Evolutionary conservation across 2,888 invertebrate species (phyloP), one percentile per base, ranked within the genome.

Genomic region (Ganaspis brasiliensis): DNA sequence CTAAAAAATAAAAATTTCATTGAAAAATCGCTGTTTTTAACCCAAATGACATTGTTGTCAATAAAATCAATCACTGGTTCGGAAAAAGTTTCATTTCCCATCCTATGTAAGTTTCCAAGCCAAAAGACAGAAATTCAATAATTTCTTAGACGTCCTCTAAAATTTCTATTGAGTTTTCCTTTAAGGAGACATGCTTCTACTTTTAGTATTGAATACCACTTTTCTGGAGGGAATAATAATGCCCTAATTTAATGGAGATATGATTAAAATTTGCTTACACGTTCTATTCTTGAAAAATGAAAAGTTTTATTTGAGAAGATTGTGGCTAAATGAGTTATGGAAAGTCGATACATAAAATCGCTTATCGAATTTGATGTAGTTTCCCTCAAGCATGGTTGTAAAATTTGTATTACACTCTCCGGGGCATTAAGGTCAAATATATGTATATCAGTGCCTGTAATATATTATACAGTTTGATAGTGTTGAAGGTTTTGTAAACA

Each of bases 31-130:
- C 31, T 31, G 3, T 40, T 40, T 12, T 40, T 40, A 40, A 40
- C 40, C 59, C 9, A 24, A 31, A 31, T 16, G 6, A 59, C 9
- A 31, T 16, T 35, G 12, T 35, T 16, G 19, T 12, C 19, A 61
- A 61, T 35, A 37, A 61, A 61, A 12, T 37, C 31, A 14, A 72
- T 75, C 77, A 72, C 63, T 59, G 37, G 21, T 45, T 59, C 26
- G 21, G 52, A 63, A 72, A 72, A 72, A 76, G 67, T 72, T 76
- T 76, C 55, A 70, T 57, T 57, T 63, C 45, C 61, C 61, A 77
- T 55, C 52, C 55, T 35, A 61, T 71, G 37, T 37, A 10, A 37
- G 35, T 24, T 49, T 71, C 0, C 21, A 31, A 71, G 37, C 70
- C 26, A 45, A 12, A 40, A 45, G 49, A 71, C 70, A 37, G 19